Base-by-base conservation (phyloP, 2,797 vertebrate genomes). In the Antrozous pallidus region DNA sequence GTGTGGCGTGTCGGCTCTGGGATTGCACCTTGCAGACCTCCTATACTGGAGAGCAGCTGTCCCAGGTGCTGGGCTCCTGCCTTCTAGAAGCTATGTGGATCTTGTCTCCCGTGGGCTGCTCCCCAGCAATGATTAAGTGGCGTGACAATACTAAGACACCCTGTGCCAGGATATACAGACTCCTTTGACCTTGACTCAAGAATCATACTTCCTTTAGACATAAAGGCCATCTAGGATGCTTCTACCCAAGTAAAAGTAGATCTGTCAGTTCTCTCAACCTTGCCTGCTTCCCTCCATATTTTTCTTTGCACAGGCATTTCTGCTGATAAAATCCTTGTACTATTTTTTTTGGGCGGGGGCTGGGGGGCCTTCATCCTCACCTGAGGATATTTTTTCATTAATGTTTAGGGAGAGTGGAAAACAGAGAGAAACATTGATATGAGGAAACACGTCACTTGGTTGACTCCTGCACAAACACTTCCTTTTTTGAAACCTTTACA, bases 241-340 rank as follows among this genome's bases (percentile, higher is more conserved):
- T 83, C 36, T 14, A 67, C 11, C 42, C 36, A n/a, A 73, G 36
- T 90, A 6, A 94, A 81, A 40, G 31, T 84, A 18, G 69, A 22
- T 36, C 31, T 61, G 26, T 82, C 63, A 74, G 6, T 10, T 89
- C 38, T 83, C 61, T 80, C 54, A 84, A 38, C 26, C n/a, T 88
- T 94, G 31, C 38, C 33, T 26, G 6, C 20, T 24, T 40, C 40
- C 47, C 20, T 88, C 74, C 3, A 2, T 31, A 38, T 73, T 90
- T 81, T 10, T 28, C 61, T 93, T 82, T 70, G 79, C 31, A 45
- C 12, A 75, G 36, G 3, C 54, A 33, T 58, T 88, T 85, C n/a
- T 38, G 13, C 63, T 79, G n/a, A 80, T 38, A 49, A 87, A 54
- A 54, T 54, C 51, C 22, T 54, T 54, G 22, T 54, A 54, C 20